Percentiles rank a stretch among this genome's conserved stretches.
Conservation (phyloP, 2,113 vertebrate genomes). For the Microtus ochrogaster region DNA sequence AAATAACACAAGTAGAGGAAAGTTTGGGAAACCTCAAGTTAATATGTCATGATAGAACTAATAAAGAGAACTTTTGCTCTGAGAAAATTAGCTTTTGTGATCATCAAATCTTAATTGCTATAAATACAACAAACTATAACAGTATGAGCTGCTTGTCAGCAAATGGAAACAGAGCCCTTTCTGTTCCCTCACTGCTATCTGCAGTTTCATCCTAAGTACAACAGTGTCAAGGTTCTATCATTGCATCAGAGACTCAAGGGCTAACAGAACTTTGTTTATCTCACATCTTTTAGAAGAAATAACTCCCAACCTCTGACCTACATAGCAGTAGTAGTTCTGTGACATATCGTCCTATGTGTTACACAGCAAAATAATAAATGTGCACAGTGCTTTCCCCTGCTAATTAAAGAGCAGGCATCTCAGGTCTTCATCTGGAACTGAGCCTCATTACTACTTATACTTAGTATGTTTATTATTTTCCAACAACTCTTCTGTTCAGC, state of each 20-base stretch:
- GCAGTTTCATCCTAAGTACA: neutral
- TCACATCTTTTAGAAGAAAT: neutral
- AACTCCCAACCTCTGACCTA: neutral
- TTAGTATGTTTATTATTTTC: neutral
- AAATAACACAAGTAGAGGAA: neutral
- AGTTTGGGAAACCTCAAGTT: neutral
- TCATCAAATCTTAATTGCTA: neutral
- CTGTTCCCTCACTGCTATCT: fast-evolving
- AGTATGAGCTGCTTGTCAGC: neutral
- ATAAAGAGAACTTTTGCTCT: neutral
- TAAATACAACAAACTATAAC: neutral
- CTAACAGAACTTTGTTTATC: neutral
- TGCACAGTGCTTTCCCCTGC: neutral
- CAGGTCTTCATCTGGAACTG: neutral
- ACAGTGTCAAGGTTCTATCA: neutral
- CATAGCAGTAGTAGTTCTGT: neutral
- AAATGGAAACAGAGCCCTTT: neutral
- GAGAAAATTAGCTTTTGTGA: neutral
- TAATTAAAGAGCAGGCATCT: neutral
- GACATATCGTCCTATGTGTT: neutral
- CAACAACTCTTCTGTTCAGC: neutral
- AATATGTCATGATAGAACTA: neutral
- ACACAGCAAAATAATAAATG: neutral
- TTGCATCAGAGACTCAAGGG: neutral
- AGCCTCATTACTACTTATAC: neutral